Percentiles rank a stretch among this genome's conserved stretches.
phyloP scores from a whole-genome alignment of 2,113 vertebrate species.

The rat (Rattus norvegicus) region DNA sequence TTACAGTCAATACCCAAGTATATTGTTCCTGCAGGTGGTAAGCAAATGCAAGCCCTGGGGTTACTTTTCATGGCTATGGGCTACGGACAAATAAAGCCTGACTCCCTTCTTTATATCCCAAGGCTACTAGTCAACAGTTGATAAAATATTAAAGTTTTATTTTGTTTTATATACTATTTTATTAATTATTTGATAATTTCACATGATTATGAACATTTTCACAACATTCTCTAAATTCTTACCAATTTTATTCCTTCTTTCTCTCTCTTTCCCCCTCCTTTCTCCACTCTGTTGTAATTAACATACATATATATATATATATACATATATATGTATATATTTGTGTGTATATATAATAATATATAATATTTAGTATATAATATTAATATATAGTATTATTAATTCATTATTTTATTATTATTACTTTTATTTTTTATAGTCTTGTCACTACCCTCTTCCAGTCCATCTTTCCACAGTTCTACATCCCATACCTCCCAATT shows the following conservation, averaged over 20 bases:
- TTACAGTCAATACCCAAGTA: background rate
- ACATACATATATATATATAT: no score
- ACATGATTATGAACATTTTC: background rate
- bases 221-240: background rate
- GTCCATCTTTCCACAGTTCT: no score
- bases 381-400: no score
- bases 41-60: background rate
- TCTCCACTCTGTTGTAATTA: no score
- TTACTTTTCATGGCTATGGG: background rate
- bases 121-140: background rate
- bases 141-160: background rate
- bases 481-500: no score
- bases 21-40: background rate
- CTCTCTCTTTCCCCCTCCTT: no score
- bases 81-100: background rate
- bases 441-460: no score
- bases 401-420: no score
- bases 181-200: background rate
- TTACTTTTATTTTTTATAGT: no score
- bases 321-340: no score
- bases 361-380: no score
- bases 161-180: background rate
- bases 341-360: no score
- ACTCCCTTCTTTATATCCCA: background rate
- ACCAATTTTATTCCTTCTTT: background rate